phyloP scores from a whole-genome alignment of 2,113 vertebrate species.

The Cairina moschata region DNA sequence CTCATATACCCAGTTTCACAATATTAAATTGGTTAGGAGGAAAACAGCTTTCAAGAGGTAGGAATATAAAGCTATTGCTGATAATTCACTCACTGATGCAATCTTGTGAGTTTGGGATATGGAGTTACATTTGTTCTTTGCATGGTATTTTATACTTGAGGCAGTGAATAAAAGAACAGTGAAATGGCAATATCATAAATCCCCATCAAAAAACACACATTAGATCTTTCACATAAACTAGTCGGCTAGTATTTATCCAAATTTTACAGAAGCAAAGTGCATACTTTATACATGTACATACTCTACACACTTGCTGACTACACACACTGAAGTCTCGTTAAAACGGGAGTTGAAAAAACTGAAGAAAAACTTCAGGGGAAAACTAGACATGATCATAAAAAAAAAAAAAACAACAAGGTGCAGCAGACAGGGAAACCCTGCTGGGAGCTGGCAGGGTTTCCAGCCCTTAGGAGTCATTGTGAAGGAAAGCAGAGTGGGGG shows the following conservation, averaged over 20 bases:
- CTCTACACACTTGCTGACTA: neutral
- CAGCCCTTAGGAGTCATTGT: neutral
- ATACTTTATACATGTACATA: accelerated
- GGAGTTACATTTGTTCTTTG: conserved; percentile 21
- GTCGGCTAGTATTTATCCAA: neutral
- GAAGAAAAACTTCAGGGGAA: neutral
- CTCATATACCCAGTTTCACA: neutral
- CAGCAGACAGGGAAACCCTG: neutral
- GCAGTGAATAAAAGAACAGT: neutral
- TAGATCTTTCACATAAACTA: neutral
- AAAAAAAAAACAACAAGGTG: neutral
- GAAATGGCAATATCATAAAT: neutral
- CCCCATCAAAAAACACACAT: neutral
- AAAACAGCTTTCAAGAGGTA: neutral
- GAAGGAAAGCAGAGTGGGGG: neutral
- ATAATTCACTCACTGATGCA: conserved; percentile 19
- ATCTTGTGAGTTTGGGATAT: conserved; percentile 19
- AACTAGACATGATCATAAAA: neutral
- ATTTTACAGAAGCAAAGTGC: neutral
- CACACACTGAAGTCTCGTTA: neutral
- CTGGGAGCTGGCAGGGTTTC: neutral
- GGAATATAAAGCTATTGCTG: neutral
- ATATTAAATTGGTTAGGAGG: too few relatives aligned
- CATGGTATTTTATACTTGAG: neutral
- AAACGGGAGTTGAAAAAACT: neutral